Conservation (phyloP, 2,888 invertebrate genomes). For the Cheilosia vulpina region DNA sequence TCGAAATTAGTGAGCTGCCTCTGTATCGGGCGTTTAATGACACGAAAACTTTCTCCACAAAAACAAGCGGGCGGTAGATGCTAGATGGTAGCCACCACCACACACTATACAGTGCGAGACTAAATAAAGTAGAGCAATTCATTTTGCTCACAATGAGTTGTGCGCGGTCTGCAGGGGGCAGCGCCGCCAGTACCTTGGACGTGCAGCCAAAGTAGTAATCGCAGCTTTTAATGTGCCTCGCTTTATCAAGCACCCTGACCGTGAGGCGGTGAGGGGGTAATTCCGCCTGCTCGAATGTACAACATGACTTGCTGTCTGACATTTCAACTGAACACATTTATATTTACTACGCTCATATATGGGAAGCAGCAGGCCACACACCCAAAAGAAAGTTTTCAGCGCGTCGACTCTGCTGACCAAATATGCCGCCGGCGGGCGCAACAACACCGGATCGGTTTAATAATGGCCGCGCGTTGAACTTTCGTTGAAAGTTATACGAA, state of each 20-base stretch:
- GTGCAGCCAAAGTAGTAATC: conserved; percentile 42
- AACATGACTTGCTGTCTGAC: conserved; percentile 18
- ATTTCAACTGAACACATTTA: conserved; percentile 25
- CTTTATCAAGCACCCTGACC: conserved; percentile 46
- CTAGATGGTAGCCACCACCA: too few relatives aligned
- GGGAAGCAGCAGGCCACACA: conserved; percentile 24
- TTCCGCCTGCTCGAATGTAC: conserved; percentile 2
- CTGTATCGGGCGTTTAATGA: conserved; percentile 57
- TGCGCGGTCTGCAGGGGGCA: conserved; percentile 37
- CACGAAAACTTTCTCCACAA: conserved; percentile 68
- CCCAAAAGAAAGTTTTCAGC: conserved; percentile 64
- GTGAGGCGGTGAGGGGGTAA: conserved; percentile 11
- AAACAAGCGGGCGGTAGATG: conserved; percentile 26
- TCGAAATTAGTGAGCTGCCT: conserved; percentile 62
- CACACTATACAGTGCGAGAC: conserved; percentile 9
- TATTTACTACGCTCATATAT: not conserved
- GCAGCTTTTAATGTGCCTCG: conserved; percentile 46
- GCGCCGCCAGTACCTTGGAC: conserved; percentile 7
- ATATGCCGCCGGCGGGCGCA: conserved; percentile 24
- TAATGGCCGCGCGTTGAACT: conserved; percentile 45
- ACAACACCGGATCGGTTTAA: conserved; percentile 37
- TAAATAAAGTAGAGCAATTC: conserved; percentile 68
- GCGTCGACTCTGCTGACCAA: conserved; percentile 48
- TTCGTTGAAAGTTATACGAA: conserved; percentile 44
- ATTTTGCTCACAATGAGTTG: conserved; percentile 51